Conservation (phyloP, 2,888 invertebrate species). For the Meteorus colon region DNA sequence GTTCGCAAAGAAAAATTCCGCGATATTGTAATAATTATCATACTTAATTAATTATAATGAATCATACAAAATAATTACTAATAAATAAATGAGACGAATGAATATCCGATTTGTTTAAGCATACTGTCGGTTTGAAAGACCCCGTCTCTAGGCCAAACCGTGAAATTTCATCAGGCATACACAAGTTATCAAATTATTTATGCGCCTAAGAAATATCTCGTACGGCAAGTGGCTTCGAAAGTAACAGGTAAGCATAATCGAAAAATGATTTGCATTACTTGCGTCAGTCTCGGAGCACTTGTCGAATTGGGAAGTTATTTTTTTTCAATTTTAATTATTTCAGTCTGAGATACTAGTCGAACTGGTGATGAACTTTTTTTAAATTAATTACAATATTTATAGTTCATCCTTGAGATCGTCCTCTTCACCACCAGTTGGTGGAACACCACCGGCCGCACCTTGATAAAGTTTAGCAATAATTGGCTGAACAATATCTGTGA, state of each 20-base stretch:
- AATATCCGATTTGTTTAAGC: constrained; percentile 10
- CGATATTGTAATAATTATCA: constrained; percentile 7
- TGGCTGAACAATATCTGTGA: constrained; percentile 96
- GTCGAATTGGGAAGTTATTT: constrained; percentile 53
- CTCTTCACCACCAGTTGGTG: constrained; percentile 81
- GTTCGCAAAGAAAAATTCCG: constrained; percentile 14
- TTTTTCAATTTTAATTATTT: constrained; percentile 45
- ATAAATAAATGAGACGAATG: constrained; percentile 34
- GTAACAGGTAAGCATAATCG: constrained; percentile 15
- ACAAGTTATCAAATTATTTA: not conserved
- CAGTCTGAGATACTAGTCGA: constrained; percentile 63
- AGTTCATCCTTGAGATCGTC: constrained; percentile 90
- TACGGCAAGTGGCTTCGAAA: constrained; percentile 19
- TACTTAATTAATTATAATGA: constrained; percentile 28
- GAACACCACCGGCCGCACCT: constrained; percentile 81
- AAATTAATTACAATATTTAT: constrained; percentile 71
- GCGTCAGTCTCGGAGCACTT: constrained; percentile 19
- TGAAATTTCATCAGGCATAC: constrained; percentile 1
- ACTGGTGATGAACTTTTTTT: constrained; percentile 32
- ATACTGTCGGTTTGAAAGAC: constrained; percentile 7
- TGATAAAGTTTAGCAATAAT: constrained; percentile 98
- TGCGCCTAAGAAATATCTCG: constrained; percentile 10
- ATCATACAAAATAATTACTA: constrained; percentile 35
- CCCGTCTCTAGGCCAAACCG: constrained; percentile 20
- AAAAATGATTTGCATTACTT: constrained; percentile 17